Evolutionary conservation across 2,797 vertebrate genomes (phyloP).

Genomic region (Coregonus sp.): DNA sequence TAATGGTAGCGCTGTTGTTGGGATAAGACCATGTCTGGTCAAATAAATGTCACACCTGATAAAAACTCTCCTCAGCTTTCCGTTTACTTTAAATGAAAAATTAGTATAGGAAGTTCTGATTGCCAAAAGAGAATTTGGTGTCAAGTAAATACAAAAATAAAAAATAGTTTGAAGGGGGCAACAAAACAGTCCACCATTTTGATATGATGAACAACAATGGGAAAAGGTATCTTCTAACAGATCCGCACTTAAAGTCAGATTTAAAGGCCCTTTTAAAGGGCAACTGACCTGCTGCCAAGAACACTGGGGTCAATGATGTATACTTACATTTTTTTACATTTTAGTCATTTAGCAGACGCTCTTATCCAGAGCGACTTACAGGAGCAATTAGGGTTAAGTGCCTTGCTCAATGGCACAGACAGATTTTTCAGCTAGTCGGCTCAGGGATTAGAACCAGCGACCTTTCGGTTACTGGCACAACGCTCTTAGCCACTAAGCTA

Average conservation of each 20-base stretch:
- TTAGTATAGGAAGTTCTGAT: not conserved
- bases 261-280: slow-evolving; percentile 47
- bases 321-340: too few relatives aligned
- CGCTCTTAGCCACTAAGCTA: too few relatives aligned
- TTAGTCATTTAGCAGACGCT: too few relatives aligned
- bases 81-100: not conserved
- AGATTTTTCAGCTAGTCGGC: too few relatives aligned
- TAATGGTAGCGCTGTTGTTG: slow-evolving; percentile 5
- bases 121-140: not conserved
- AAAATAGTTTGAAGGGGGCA: too few relatives aligned
- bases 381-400: too few relatives aligned
- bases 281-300: slow-evolving; percentile 47
- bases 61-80: not conserved
- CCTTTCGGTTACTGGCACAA: too few relatives aligned
- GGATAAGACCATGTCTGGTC: slow-evolving; percentile 8
- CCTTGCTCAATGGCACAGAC: too few relatives aligned
- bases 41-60: not conserved
- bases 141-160: not conserved
- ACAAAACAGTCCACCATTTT: slow-evolving; percentile 1
- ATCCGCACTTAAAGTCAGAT: not conserved
- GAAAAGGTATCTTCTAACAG: slow-evolving; percentile 22
- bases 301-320: slow-evolving; percentile 36
- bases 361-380: too few relatives aligned
- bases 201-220: slow-evolving; percentile 38
- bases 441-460: too few relatives aligned